Percentiles rank a stretch among this genome's conserved stretches.
Evolutionary conservation across 2,888 invertebrate genomes (phyloP).

Genomic region (Bruchidius siliquastri): DNA sequence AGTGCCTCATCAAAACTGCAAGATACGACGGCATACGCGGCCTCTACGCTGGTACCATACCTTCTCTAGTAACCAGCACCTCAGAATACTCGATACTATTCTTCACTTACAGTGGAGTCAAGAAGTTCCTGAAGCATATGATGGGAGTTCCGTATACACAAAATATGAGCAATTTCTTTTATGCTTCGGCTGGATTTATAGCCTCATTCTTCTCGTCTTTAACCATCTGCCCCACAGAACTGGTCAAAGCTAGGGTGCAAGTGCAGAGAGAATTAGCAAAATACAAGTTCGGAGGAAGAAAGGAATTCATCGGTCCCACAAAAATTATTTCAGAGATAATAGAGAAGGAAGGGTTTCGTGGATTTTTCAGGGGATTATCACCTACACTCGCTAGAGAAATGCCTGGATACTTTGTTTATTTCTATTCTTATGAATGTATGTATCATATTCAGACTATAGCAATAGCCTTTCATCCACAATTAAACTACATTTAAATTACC

Average conservation of each 20-base stretch:
- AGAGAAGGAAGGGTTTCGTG: slow-evolving; percentile 67
- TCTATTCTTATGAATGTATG: slow-evolving; percentile 88
- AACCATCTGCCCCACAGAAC: slow-evolving; percentile 93
- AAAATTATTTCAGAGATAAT: slow-evolving; percentile 70
- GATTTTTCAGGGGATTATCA: slow-evolving; percentile 82
- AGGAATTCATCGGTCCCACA: slow-evolving; percentile 56
- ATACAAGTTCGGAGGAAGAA: slow-evolving; percentile 28
- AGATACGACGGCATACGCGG: background rate
- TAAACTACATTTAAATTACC: too few species aligned
- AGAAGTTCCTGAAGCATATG: slow-evolving; percentile 66
- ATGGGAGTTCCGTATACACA: slow-evolving; percentile 51
- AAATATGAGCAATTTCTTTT: slow-evolving; percentile 66
- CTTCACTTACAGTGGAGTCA: slow-evolving; percentile 91
- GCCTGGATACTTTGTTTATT: slow-evolving; percentile 99
- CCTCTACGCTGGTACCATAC: background rate
- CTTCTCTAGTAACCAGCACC: slow-evolving; percentile 67
- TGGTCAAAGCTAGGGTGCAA: slow-evolving; percentile 95
- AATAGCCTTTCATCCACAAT: too few species aligned
- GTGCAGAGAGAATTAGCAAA: slow-evolving; percentile 76
- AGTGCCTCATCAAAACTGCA: background rate
- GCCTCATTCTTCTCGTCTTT: slow-evolving; percentile 97
- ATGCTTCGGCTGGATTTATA: slow-evolving; percentile 86
- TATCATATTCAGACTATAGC: too few species aligned
- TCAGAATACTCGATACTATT: slow-evolving; percentile 98
- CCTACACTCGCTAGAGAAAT: slow-evolving; percentile 93